phyloP scores from a whole-genome alignment of 2,888 invertebrate genomes.

The Choreutis nemorana region DNA sequence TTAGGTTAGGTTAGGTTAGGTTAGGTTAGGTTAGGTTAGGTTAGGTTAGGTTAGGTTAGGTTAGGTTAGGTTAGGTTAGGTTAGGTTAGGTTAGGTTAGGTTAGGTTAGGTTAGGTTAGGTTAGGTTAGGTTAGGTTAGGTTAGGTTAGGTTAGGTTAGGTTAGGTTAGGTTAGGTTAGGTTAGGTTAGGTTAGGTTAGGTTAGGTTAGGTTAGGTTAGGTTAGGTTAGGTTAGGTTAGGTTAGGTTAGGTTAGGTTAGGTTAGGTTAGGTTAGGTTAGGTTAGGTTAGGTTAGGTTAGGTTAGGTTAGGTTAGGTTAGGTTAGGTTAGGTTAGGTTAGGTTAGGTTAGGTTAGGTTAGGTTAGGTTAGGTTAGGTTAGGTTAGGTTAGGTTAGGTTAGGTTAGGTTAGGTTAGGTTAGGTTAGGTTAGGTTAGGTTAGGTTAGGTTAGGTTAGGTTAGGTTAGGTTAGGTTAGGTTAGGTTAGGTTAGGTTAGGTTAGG shows the following conservation, averaged over 20 bases:
- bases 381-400: constrained; percentile 2
- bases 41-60: constrained; percentile 2
- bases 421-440: constrained; percentile 2
- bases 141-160: constrained; percentile 2
- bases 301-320: constrained; percentile 2
- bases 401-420: constrained; percentile 2
- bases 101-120: constrained; percentile 2
- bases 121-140: constrained; percentile 2
- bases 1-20: constrained; percentile 2
- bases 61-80: constrained; percentile 2
- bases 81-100: constrained; percentile 2
- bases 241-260: constrained; percentile 2
- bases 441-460: constrained; percentile 2
- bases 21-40: constrained; percentile 2
- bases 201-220: constrained; percentile 2
- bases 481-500: constrained; percentile 2
- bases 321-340: constrained; percentile 2
- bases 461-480: constrained; percentile 2
- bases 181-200: constrained; percentile 2
- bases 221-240: constrained; percentile 2
- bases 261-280: constrained; percentile 2
- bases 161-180: constrained; percentile 2
- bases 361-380: constrained; percentile 2
- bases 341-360: constrained; percentile 2
- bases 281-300: constrained; percentile 2